Base-by-base conservation (phyloP, 37 sponge, comb jelly and placozoan species). In the Aphrocallistes beatrix region DNA sequence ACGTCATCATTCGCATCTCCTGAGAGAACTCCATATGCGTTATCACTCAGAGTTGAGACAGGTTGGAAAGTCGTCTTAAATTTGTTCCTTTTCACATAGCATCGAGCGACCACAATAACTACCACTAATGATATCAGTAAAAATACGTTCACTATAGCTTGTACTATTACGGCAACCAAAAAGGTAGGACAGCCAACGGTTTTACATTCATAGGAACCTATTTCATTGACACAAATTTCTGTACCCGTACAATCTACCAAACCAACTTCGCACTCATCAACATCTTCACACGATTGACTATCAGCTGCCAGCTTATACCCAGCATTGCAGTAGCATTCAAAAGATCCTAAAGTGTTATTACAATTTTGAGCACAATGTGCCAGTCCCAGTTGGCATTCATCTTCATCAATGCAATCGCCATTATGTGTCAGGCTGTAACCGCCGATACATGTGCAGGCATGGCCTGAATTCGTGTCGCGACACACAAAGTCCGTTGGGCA, bases 221-320 rank as follows among this genome's bases (percentile, higher is more conserved):
- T 60, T 60, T 8, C 3, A 60, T 60, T 60, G n/a, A 60, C 75
- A 60, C 75, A 60, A 19, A 13, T 28, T 30, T 60, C 75, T 3
- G 28, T 30, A 60, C 34, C n/a, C 17, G n/a, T 1, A 30, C 75
- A 60, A 25, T 60, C 21, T 60, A 21, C 75, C n/a, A 13, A 25
- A 19, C 75, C 75, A 3, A 60, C 3, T 8, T 3, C 75, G 34
- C 75, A 60, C 21, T 60, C 75, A 60, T 60, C 21, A 19, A 13
- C 34, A 60, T 60, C 75, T 30, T 60, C 75, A 60, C 75, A 60
- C 75, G 75, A 60, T 60, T 30, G 10, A 28, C n/a, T 30, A 60
- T 60, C 75, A 60, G 75, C 75, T 60, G 75, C 10, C 34, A 60
- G n/a, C 75, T 60, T 19, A 60, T 60, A 60, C n/a, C 75, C 75